phyloP scores from a whole-genome alignment of 2,113 vertebrate genomes.

The Platysteira castanea region DNA sequence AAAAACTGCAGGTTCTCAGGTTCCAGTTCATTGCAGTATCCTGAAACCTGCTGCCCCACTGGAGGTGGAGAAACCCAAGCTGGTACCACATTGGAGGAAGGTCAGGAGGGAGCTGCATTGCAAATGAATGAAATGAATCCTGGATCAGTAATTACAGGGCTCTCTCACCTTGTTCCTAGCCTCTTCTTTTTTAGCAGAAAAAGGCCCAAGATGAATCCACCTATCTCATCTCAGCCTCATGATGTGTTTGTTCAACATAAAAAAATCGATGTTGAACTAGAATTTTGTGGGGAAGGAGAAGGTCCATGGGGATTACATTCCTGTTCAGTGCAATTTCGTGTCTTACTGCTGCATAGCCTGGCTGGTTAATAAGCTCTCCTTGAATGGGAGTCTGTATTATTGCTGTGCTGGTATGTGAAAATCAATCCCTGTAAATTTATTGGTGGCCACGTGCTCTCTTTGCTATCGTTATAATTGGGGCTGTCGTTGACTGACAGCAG shows the following conservation, averaged over 20 bases:
- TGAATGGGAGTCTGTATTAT: neutral
- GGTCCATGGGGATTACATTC: slow-evolving; percentile 13
- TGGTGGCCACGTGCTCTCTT: neutral
- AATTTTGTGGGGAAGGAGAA: slow-evolving; percentile 5
- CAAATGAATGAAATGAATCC: neutral
- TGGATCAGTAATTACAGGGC: neutral
- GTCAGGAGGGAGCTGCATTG: neutral
- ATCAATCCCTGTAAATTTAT: neutral
- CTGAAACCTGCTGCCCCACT: neutral
- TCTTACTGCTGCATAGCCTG: slow-evolving; percentile 32
- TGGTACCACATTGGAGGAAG: accelerated
- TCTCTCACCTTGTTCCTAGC: neutral
- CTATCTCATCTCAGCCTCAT: neutral
- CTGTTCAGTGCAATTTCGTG: slow-evolving; percentile 36
- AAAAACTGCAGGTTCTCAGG: neutral
- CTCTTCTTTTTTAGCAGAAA: neutral
- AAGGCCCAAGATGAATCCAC: neutral
- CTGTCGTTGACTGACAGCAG: slow-evolving; percentile 12
- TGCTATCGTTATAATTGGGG: neutral
- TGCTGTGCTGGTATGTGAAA: slow-evolving; percentile 15
- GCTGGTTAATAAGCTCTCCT: slow-evolving; percentile 31
- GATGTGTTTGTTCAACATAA: slow-evolving; percentile 43
- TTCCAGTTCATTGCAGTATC: neutral
- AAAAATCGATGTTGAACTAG: slow-evolving; percentile 49
- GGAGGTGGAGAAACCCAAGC: neutral